Percentiles rank a stretch among this genome's conserved stretches.
phyloP scores from a whole-genome alignment of 1,140 invertebrate genomes.

The Bombus pascuorum region DNA sequence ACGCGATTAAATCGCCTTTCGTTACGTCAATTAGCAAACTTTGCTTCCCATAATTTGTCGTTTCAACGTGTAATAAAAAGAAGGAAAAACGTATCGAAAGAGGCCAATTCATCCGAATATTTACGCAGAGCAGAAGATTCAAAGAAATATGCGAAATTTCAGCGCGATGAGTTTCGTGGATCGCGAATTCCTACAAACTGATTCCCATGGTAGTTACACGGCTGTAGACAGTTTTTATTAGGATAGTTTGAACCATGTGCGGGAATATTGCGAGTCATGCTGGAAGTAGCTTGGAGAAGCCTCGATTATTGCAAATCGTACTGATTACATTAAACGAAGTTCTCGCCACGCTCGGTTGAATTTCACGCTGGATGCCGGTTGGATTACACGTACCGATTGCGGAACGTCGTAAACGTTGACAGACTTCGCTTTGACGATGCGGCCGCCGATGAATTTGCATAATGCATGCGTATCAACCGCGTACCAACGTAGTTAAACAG shows the following conservation, averaged over 20 bases:
- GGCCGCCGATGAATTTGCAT: not conserved
- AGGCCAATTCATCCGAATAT: too few species aligned
- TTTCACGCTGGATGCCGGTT: not conserved
- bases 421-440: not conserved
- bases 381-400: not conserved
- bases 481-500: not conserved
- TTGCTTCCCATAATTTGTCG: not conserved
- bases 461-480: not conserved
- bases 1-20: slow-evolving; percentile 13
- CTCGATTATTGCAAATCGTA: slow-evolving; percentile 17
- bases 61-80: not conserved
- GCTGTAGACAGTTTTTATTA: too few species aligned
- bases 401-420: not conserved
- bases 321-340: slow-evolving; percentile 21
- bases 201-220: too few species aligned
- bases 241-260: too few species aligned
- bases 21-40: not conserved
- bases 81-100: not conserved
- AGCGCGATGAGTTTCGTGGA: too few species aligned
- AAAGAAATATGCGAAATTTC: too few species aligned
- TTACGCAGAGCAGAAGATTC: too few species aligned
- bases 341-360: not conserved
- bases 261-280: not conserved
- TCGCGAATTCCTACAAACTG: too few species aligned
- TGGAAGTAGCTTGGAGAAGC: not conserved